Percentiles rank a stretch among this genome's conserved stretches.
These are phyloP conservation scores for Pangasius sanitwongsei DNA, from an alignment of 2,797 vertebrate genomes.

Conservation along the genomic window DNA sequence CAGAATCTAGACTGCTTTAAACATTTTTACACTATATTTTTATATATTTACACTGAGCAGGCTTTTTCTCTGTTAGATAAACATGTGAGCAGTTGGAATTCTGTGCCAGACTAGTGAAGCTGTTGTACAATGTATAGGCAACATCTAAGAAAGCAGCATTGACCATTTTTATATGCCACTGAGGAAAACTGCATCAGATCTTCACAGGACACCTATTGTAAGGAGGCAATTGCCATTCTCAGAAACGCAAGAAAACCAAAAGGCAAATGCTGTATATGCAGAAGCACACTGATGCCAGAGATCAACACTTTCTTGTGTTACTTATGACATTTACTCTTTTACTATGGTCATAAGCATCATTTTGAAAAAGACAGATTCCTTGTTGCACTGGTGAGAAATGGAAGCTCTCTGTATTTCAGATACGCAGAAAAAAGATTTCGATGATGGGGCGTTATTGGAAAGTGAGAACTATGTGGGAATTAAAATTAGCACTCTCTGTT, in stretches of 20 bases:
- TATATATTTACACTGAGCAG: not conserved
- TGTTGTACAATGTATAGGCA: not conserved
- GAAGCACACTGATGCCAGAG: not conserved
- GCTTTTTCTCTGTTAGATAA: constrained; percentile 5
- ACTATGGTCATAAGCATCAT: not conserved
- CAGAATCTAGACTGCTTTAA: not conserved
- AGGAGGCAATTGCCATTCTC: not conserved
- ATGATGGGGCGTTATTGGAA: not conserved
- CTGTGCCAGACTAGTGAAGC: not conserved
- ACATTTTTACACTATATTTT: too few species aligned
- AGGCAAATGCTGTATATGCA: not conserved
- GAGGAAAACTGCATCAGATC: not conserved
- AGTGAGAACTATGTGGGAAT: not conserved
- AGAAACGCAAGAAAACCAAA: not conserved
- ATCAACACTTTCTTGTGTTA: not conserved
- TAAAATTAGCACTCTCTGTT: constrained; percentile 27
- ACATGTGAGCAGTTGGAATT: not conserved
- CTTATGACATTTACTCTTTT: not conserved
- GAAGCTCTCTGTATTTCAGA: not conserved
- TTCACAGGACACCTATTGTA: not conserved
- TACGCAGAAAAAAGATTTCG: not conserved
- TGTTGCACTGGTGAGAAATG: not conserved
- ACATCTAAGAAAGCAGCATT: not conserved
- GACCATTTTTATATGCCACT: not conserved
- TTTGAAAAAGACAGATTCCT: not conserved